Conservation (phyloP, 1,140 invertebrate species). For the Lasioglossum baleicum region DNA sequence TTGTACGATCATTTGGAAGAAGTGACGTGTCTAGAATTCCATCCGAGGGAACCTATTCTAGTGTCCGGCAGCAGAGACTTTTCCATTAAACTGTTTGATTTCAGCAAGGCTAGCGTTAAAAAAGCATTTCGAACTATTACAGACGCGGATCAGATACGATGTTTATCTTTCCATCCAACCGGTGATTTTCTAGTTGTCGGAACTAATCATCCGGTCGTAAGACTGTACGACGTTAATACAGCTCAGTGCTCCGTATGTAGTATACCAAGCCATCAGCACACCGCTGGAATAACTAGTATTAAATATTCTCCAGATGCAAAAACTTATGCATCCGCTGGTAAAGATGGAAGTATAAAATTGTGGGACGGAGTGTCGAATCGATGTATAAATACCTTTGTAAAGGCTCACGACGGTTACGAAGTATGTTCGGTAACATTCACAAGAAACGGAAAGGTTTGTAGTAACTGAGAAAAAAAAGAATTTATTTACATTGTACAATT, state of each 20-base stretch:
- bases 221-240: slow-evolving; percentile 97
- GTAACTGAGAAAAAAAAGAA: not conserved
- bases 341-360: slow-evolving; percentile 96
- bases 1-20: slow-evolving; percentile 99
- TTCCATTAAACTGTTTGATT: slow-evolving; percentile 98
- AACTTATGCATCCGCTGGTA: slow-evolving; percentile 93
- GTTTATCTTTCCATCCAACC: slow-evolving; percentile 95
- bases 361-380: slow-evolving; percentile 98
- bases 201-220: slow-evolving; percentile 93
- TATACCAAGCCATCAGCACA: slow-evolving; percentile 95
- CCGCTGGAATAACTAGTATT: slow-evolving; percentile 90
- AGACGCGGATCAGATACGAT: slow-evolving; percentile 93
- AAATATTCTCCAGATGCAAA: slow-evolving; percentile 90
- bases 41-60: slow-evolving; percentile 95
- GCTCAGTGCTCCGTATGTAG: slow-evolving; percentile 97
- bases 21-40: slow-evolving; percentile 98
- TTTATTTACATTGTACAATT: not conserved
- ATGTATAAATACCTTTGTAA: slow-evolving; percentile 95
- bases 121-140: slow-evolving; percentile 97
- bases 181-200: slow-evolving; percentile 97
- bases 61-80: slow-evolving; percentile 96
- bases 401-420: slow-evolving; percentile 96
- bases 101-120: slow-evolving; percentile 98
- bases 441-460: slow-evolving; percentile 95
- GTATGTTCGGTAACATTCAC: slow-evolving; percentile 97